These are phyloP conservation scores for Carassius gibelio DNA, from an alignment of 2,113 vertebrate genomes.

Conservation along the genomic window DNA sequence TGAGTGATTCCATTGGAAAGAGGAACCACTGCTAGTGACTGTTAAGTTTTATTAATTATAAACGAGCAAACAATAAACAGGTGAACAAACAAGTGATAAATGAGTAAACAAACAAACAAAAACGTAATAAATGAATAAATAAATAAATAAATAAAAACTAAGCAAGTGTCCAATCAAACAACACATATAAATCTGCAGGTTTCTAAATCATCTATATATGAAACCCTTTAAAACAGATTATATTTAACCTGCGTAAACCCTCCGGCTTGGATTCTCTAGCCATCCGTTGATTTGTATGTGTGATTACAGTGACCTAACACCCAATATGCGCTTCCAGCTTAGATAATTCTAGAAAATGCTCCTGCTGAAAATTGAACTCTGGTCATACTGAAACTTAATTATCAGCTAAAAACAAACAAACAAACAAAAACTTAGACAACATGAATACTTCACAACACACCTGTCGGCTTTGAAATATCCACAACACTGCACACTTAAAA, in stretches of 20 bases:
- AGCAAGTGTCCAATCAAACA: not conserved
- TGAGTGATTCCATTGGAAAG: no score
- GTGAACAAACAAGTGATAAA: no score
- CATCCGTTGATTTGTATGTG: not conserved
- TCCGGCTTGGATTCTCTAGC: not conserved
- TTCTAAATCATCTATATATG: not conserved
- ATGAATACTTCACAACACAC: not conserved
- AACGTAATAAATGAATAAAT: no score
- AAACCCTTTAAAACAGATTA: not conserved
- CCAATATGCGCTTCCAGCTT: not conserved
- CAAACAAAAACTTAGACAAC: no score
- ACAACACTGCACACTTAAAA: not conserved
- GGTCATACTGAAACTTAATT: constrained; percentile 13
- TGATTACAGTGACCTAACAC: constrained; percentile 14
- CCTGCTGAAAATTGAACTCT: constrained; percentile 44
- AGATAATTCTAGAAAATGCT: constrained; percentile 19
- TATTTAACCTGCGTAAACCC: not conserved
- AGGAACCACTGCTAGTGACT: no score
- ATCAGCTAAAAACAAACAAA: not conserved
- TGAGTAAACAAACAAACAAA: no score
- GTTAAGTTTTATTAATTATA: no score
- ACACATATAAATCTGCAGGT: not conserved
- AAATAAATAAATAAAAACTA: no score
- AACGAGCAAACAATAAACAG: no score
- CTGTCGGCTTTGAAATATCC: not conserved